A percentile compares a stretch with the other conserved stretches of the same genome.
These are phyloP conservation scores for Garra rufa DNA, from an alignment of 2,113 vertebrate genomes.

Conservation along the genomic window DNA sequence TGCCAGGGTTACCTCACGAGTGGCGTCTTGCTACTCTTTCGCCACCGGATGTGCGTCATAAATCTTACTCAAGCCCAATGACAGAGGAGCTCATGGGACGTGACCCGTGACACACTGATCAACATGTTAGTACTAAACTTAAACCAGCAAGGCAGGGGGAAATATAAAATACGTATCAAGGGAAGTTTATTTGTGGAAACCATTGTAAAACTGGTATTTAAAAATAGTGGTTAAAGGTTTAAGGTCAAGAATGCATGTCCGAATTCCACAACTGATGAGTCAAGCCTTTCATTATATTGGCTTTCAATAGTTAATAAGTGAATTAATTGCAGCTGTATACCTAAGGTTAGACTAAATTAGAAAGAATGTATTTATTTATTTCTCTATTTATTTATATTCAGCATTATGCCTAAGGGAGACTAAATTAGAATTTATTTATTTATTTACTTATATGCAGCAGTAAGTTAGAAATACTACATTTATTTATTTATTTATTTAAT, in stretches of 20 bases:
- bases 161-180: constrained; percentile 1
- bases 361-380: too few species aligned
- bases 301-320: not conserved
- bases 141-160: not conserved
- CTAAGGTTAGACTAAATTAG: too few species aligned
- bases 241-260: not conserved
- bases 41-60: constrained; percentile 61
- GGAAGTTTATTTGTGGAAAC: constrained; percentile 30
- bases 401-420: too few species aligned
- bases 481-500: too few species aligned
- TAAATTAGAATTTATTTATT: too few species aligned
- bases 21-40: constrained; percentile 34
- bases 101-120: constrained; percentile 51
- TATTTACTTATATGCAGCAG: too few species aligned
- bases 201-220: constrained; percentile 10
- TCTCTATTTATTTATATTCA: too few species aligned
- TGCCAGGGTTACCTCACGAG: constrained; percentile 45
- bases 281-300: not conserved
- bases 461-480: too few species aligned
- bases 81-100: constrained; percentile 51
- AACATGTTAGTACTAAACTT: constrained; percentile 18
- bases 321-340: too few species aligned
- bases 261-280: not conserved
- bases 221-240: not conserved
- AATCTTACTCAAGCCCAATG: constrained; percentile 56